These are phyloP conservation scores for Rhynchonycteris naso DNA, from an alignment of 2,797 vertebrate genomes.

Conservation along the genomic window DNA sequence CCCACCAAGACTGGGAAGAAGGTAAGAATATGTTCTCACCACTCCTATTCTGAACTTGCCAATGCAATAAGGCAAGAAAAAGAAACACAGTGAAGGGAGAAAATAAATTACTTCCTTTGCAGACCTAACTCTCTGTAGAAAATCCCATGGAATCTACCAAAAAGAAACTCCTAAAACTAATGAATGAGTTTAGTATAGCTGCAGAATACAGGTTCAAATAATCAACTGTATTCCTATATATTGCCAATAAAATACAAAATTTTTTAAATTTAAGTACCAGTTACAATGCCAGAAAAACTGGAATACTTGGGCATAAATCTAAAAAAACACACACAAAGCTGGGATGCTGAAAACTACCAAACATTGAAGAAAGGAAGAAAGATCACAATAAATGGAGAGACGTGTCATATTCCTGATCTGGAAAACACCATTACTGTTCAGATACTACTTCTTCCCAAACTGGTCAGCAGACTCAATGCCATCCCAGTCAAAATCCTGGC, in stretches of 20 bases:
- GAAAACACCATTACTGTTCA: neutral
- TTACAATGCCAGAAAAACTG: neutral
- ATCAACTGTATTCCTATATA: neutral
- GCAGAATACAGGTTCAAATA: neutral
- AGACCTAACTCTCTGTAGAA: neutral
- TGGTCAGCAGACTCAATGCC: neutral
- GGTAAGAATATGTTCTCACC: neutral
- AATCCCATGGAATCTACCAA: neutral
- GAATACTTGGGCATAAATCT: neutral
- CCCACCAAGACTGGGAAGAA: neutral
- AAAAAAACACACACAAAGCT: neutral
- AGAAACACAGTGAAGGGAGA: rapidly evolving
- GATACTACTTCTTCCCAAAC: neutral
- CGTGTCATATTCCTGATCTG: neutral
- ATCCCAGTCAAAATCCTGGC: neutral
- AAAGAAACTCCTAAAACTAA: neutral
- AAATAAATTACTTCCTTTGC: neutral
- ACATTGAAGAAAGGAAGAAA: neutral
- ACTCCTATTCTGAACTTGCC: neutral
- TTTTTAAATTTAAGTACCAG: neutral
- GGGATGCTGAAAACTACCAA: neutral
- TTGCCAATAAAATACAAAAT: neutral
- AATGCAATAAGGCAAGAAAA: neutral
- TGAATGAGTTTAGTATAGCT: neutral
- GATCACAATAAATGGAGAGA: neutral